Evolutionary conservation across 2,113 vertebrate species (phyloP).

Genomic region (Ploceus nigricollis): DNA sequence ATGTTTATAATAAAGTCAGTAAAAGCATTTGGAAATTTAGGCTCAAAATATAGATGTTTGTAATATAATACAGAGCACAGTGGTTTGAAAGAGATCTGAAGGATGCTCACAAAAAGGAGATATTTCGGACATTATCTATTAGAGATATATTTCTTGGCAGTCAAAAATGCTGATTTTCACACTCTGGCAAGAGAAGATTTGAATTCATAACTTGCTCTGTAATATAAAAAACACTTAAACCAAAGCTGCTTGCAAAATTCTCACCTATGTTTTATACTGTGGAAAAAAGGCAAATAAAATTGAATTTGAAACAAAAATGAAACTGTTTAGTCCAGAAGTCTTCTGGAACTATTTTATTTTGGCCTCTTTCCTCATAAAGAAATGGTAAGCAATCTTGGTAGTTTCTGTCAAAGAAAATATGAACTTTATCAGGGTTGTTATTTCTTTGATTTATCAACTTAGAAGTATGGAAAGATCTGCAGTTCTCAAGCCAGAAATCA

Average conservation of each 20-base stretch:
- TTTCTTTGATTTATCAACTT: neutral
- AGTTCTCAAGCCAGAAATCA: neutral
- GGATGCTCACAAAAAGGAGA: neutral
- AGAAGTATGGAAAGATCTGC: neutral
- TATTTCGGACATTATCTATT: neutral
- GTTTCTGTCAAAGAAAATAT: neutral
- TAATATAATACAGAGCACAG: neutral
- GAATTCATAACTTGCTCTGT: neutral
- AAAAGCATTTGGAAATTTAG: neutral
- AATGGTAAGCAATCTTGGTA: neutral
- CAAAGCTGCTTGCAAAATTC: neutral
- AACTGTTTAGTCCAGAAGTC: neutral
- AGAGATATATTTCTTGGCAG: neutral
- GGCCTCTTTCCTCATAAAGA: neutral
- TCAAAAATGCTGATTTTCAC: constrained; percentile 11
- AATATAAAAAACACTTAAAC: neutral
- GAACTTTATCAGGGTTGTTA: neutral
- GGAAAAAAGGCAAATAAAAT: neutral
- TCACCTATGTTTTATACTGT: neutral
- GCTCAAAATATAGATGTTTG: neutral
- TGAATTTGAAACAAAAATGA: neutral
- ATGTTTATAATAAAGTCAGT: neutral
- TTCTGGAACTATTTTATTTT: neutral
- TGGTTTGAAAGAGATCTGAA: neutral
- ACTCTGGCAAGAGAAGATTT: neutral